Conservation (phyloP, 2,797 vertebrate genomes). For the Oceanodroma leucorhoa region DNA sequence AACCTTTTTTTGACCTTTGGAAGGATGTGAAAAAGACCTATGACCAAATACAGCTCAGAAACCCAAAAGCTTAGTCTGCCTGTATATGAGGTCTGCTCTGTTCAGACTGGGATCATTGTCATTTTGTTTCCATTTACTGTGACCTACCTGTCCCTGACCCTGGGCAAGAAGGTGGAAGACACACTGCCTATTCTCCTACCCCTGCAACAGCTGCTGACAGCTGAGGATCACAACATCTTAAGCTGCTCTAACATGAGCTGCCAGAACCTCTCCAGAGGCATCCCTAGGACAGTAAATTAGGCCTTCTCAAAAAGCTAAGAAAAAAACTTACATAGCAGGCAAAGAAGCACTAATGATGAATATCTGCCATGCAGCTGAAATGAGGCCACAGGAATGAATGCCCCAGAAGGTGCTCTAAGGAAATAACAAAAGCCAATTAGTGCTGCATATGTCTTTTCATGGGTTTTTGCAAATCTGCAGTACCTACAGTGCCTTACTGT, state of each 20-base stretch:
- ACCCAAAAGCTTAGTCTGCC: rapidly evolving
- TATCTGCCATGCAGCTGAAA: neutral
- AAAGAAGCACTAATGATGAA: neutral
- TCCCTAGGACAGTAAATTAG: neutral
- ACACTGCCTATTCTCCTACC: neutral
- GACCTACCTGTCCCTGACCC: neutral
- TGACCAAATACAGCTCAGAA: neutral
- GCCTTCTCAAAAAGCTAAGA: neutral
- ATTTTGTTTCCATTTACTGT: neutral
- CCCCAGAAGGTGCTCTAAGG: neutral
- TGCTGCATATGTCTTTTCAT: neutral
- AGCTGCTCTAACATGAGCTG: neutral
- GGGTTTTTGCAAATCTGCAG: neutral
- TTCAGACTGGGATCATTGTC: neutral
- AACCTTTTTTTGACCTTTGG: neutral
- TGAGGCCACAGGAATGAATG: neutral
- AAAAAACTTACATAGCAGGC: neutral
- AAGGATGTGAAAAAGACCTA: neutral
- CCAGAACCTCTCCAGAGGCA: neutral
- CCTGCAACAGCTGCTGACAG: neutral
- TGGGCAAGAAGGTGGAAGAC: neutral
- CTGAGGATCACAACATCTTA: neutral
- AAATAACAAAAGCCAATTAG: conserved; percentile 28
- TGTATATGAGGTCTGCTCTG: neutral
- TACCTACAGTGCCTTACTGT: neutral